phyloP scores from a whole-genome alignment of 2,888 invertebrate genomes.

The Platynereis dumerilii region DNA sequence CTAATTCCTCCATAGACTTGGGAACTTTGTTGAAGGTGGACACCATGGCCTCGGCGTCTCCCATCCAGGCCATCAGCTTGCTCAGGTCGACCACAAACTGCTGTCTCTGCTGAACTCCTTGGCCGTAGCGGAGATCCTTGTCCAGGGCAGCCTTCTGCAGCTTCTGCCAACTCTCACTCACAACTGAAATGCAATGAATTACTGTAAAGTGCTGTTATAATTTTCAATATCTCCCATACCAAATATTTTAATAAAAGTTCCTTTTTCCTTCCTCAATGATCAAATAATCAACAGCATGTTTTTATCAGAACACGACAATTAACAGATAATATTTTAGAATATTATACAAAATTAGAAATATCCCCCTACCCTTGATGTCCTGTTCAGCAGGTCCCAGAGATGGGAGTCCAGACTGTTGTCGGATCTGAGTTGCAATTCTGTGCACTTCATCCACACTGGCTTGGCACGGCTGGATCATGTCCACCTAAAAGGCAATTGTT shows the following conservation, averaged over 20 bases:
- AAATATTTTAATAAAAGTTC: no score
- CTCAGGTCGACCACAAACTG: constrained; percentile 56
- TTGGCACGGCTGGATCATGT: constrained; percentile 78
- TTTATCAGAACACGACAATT: no score
- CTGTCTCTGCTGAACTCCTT: constrained; percentile 65
- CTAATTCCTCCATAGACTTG: constrained; percentile 50
- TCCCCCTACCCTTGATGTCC: constrained; percentile 76
- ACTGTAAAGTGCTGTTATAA: no score
- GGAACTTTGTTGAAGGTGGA: constrained; percentile 41
- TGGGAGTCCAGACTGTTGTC: constrained; percentile 72
- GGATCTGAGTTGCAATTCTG: constrained; percentile 77
- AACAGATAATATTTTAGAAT: no score
- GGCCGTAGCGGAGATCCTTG: constrained; percentile 71
- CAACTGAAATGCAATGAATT: constrained; percentile 39
- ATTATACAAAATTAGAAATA: no score
- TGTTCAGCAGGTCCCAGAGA: constrained; percentile 47
- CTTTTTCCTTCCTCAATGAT: no score
- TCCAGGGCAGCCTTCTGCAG: constrained; percentile 51
- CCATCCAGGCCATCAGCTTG: constrained; percentile 57
- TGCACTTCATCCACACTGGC: constrained; percentile 82
- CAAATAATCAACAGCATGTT: no score
- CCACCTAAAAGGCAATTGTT: constrained; percentile 68
- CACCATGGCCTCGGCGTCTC: constrained; percentile 49
- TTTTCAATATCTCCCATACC: no score
- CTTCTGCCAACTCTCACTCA: constrained; percentile 54